A percentile compares a stretch with the other conserved stretches of the same genome.
phyloP scores from a whole-genome alignment of 2,888 invertebrate species.

The Morpho achilles region DNA sequence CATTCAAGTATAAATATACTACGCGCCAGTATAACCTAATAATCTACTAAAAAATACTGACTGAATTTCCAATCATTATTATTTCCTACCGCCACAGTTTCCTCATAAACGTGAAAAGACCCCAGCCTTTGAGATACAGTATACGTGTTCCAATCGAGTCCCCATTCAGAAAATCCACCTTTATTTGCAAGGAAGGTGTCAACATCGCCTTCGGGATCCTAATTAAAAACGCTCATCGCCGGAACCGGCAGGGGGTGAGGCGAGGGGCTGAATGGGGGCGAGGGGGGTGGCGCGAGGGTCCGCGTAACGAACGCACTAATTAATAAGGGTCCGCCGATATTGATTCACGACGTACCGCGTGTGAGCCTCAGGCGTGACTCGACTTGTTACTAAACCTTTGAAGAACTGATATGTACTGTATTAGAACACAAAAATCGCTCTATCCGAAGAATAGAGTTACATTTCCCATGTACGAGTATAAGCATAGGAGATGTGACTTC shows the following conservation, averaged over 20 bases:
- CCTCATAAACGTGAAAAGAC: neutral
- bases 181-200: slow-evolving; percentile 52
- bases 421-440: too few relatives aligned
- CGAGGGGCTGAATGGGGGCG: slow-evolving; percentile 26
- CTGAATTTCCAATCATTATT: neutral
- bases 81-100: neutral
- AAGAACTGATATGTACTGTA: neutral
- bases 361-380: slow-evolving; percentile 34
- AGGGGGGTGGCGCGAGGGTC: slow-evolving; percentile 41
- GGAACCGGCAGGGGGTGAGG: slow-evolving; percentile 32
- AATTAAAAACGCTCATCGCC: slow-evolving; percentile 72
- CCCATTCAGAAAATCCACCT: slow-evolving; percentile 30
- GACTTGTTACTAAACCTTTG: slow-evolving; percentile 13
- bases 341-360: slow-evolving; percentile 70
- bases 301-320: slow-evolving; percentile 73
- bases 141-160: slow-evolving; percentile 16
- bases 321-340: slow-evolving; percentile 77
- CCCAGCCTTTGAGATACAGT: slow-evolving; percentile 15
- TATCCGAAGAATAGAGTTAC: too few relatives aligned
- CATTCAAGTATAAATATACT: too few relatives aligned
- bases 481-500: too few relatives aligned
- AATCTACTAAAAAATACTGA: too few relatives aligned
- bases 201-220: slow-evolving; percentile 53
- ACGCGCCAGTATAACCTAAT: too few relatives aligned
- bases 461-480: too few relatives aligned